Conservation (phyloP, 2,113 vertebrate genomes). For the Bubo scandiacus region DNA sequence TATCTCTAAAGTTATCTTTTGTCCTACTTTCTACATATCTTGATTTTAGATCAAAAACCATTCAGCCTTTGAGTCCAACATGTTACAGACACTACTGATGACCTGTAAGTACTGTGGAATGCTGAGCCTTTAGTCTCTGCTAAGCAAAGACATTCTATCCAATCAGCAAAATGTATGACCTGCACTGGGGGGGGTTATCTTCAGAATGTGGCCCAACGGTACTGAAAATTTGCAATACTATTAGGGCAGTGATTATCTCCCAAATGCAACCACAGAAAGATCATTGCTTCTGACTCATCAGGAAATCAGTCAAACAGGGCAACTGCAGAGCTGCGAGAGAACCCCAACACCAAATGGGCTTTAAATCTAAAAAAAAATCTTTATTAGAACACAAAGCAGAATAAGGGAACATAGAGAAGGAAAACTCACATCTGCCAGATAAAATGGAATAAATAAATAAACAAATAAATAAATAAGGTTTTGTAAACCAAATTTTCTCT, state of each 20-base stretch:
- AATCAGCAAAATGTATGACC: neutral
- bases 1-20: neutral
- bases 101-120: neutral
- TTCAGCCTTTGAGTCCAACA: neutral
- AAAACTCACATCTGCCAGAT: neutral
- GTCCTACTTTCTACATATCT: neutral
- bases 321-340: neutral
- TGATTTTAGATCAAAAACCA: neutral
- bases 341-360: neutral
- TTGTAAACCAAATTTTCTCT: neutral
- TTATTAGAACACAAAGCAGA: neutral
- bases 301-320: neutral
- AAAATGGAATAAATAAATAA: neutral
- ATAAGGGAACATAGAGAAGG: neutral
- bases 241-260: neutral
- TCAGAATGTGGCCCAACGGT: neutral
- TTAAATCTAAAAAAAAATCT: neutral
- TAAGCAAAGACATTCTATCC: neutral
- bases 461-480: neutral
- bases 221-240: neutral
- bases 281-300: neutral
- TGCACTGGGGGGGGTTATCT: neutral
- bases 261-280: neutral
- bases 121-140: neutral
- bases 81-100: neutral